Base-by-base conservation (phyloP, 1,140 invertebrate genomes). In the Drosophila albomicans region DNA sequence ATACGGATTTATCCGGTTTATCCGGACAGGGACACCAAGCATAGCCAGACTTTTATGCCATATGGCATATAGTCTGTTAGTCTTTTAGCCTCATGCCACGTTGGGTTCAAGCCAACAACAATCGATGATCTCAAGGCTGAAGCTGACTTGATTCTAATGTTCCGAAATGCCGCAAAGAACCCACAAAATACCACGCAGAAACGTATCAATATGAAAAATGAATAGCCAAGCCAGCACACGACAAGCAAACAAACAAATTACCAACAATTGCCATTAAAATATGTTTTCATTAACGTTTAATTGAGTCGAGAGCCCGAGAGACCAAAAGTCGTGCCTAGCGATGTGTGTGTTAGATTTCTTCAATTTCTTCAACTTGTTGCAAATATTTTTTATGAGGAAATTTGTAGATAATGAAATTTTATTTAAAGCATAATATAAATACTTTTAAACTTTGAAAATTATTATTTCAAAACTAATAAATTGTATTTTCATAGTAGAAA, bases 261-360 rank as follows among this genome's bases (percentile, higher is more conserved):
- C 62, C 63, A 82, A 82, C 66, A 79, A 72, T 82, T 79, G 45
- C 59, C 49, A 73, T 77, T 71, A 63, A 79, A 75, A 58, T 82
- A 70, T 71, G 75, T 76, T 82, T 75, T 65, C 75, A 82, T 82
- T 82, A 82, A 56, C 80, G 51, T 76, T 82, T 82, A 82, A 82
- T 82, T 82, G 80, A 70, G 45, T 62, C 51, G 57, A 64, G 58
- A 35, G 10, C 13, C 11, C 20, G 20, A 20, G 20, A 28, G 16
- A 5, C 28, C n/a, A 63, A 49, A 43, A 30, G 11, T n/a, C 30
- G 16, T 13, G 48, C 46, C 4, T 13, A 43, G 62, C 15, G 32
- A 54, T 64, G 62, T 5, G 7, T n/a, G 49, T 35, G 62, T 52
- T 25, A 25, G 62, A 10, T 7, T 8, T 5, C 1, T 2, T 38